These are phyloP conservation scores for Drosophila percnosoma DNA, from an alignment of 2,888 invertebrate genomes.

Conservation along the genomic window DNA sequence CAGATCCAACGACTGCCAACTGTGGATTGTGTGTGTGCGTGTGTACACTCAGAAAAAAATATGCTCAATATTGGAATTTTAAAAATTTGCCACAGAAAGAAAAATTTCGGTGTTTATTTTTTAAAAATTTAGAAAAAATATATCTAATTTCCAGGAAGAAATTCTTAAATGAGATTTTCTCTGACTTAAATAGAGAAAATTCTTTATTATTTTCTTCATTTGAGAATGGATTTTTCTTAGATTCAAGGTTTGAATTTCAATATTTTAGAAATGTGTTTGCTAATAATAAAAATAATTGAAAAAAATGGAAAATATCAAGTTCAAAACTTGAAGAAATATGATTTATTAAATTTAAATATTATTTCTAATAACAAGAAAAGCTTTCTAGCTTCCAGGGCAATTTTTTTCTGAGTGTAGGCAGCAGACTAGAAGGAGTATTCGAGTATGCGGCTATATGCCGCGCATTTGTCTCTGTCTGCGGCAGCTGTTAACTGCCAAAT, in stretches of 20 bases:
- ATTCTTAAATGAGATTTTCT: background rate
- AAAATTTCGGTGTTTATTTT: background rate
- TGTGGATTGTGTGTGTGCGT: conserved; percentile 14
- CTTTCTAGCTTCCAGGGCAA: background rate
- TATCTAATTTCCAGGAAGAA: background rate
- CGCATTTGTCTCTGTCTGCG: conserved; percentile 73
- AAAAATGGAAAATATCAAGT: background rate
- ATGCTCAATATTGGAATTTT: background rate
- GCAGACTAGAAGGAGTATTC: conserved; percentile 11
- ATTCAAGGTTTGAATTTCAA: background rate
- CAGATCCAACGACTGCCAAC: conserved; percentile 54
- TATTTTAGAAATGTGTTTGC: background rate
- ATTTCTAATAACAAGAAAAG: background rate
- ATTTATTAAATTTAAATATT: background rate
- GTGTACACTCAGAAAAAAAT: background rate
- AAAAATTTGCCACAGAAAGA: background rate
- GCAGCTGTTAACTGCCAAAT: conserved; percentile 55
- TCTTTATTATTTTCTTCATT: background rate
- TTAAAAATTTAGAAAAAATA: background rate
- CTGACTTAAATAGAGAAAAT: background rate
- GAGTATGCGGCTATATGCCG: conserved; percentile 14
- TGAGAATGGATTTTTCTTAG: background rate
- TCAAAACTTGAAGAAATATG: background rate
- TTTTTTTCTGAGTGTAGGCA: background rate
- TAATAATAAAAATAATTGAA: background rate